A percentile compares a stretch with the other conserved stretches of the same genome.
Conservation (phyloP, 2,797 vertebrate genomes). For the Semaprochilodus insignis region DNA sequence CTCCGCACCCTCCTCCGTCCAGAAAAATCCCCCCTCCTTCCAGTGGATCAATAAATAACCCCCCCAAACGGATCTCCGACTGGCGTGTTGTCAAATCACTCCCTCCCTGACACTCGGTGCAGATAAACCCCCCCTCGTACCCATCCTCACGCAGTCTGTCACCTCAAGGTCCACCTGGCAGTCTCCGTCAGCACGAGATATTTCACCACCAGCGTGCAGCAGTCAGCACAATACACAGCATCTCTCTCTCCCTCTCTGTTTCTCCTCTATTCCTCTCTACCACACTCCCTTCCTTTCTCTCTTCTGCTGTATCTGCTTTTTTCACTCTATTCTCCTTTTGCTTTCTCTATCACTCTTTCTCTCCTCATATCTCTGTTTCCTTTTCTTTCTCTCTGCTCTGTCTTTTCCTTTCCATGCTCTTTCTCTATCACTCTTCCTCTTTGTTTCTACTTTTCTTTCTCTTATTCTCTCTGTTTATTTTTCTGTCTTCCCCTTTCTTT, state of each 20-base stretch:
- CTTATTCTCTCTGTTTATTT: no score
- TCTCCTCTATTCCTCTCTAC: constrained; percentile 5
- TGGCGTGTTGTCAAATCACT: constrained; percentile 60
- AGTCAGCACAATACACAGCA: constrained; percentile 71
- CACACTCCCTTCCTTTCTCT: neutral
- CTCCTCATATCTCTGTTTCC: neutral
- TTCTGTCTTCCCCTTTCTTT: no score
- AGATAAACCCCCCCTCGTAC: constrained; percentile 60
- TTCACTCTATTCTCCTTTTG: no score
- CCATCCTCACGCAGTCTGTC: constrained; percentile 68
- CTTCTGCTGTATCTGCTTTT: neutral
- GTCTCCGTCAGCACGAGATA: constrained; percentile 69
- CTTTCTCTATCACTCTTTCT: neutral
- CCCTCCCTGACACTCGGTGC: constrained; percentile 23
- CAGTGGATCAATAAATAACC: constrained; percentile 45
- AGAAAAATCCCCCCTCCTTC: constrained; percentile 9
- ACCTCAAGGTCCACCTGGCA: constrained; percentile 70
- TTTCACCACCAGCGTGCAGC: constrained; percentile 70
- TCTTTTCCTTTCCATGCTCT: neutral
- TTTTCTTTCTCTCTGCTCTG: neutral
- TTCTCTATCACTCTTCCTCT: neutral
- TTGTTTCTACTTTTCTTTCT: no score
- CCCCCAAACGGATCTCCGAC: constrained; percentile 53
- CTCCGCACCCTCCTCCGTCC: constrained; percentile 38
- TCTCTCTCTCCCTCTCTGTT: constrained; percentile 18